Evolutionary conservation across 1,140 invertebrate species (phyloP).

Genomic region (Calephelis nemesis): DNA sequence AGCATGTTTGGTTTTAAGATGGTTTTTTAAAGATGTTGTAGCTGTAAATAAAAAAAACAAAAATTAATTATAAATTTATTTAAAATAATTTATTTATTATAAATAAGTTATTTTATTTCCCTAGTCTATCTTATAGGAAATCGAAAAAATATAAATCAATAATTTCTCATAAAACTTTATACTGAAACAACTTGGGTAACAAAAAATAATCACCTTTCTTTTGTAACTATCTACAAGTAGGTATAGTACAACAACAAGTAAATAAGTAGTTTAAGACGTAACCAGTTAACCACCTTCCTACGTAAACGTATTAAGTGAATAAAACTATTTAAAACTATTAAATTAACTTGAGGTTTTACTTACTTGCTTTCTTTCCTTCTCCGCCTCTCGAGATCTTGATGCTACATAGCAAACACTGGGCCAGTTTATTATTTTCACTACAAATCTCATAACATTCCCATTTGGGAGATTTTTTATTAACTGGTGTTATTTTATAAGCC

Average conservation of each 20-base stretch:
- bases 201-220: slow-evolving; percentile 10
- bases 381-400: slow-evolving; percentile 13
- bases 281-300: not conserved
- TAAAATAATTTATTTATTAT: no score
- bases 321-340: no score
- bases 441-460: slow-evolving; percentile 17
- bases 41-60: slow-evolving; percentile 13
- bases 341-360: not conserved
- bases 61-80: no score
- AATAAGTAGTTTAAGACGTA: not conserved
- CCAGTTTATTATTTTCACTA: slow-evolving; percentile 20
- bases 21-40: slow-evolving; percentile 18
- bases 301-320: not conserved
- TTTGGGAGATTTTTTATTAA: slow-evolving; percentile 9
- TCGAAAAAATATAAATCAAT: not conserved
- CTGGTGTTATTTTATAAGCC: slow-evolving; percentile 8
- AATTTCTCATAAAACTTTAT: not conserved
- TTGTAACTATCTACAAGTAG: slow-evolving; percentile 2
- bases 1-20: slow-evolving; percentile 22
- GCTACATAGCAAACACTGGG: slow-evolving; percentile 15
- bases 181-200: not conserved
- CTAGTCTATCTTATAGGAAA: no score
- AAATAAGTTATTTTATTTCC: no score
- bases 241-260: no score
- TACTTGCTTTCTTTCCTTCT: slow-evolving; percentile 21